Conservation (phyloP, 2,113 vertebrate genomes). For the Ceratotherium simum region DNA sequence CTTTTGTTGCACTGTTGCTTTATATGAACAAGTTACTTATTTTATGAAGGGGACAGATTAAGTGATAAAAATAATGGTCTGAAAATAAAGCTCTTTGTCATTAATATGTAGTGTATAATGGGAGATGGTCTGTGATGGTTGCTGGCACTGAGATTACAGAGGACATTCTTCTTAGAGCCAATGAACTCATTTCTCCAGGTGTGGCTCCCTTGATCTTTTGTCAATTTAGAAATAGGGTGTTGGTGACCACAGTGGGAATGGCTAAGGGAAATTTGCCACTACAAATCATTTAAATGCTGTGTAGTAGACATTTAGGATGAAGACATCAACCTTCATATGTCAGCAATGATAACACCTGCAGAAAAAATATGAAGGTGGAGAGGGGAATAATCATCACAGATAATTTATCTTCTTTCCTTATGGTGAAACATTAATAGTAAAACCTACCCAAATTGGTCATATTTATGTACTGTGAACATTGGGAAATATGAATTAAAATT, state of each 20-base stretch:
- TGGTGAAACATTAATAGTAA: neutral
- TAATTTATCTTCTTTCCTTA: neutral
- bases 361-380: neutral
- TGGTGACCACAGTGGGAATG: neutral
- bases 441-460: neutral
- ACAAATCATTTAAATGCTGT: neutral
- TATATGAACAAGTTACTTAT: neutral
- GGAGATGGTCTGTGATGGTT: neutral
- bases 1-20: neutral
- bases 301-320: neutral
- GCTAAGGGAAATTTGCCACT: neutral
- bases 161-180: neutral
- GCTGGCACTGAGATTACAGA: neutral
- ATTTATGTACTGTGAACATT: neutral
- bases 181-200: neutral
- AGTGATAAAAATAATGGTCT: constrained; percentile 22
- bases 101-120: neutral
- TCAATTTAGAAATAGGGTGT: neutral
- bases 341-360: neutral
- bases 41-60: constrained; percentile 14
- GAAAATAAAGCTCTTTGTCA: neutral
- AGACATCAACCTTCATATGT: neutral
- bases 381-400: neutral
- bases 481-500: neutral
- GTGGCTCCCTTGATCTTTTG: neutral